Conservation (phyloP, 2,113 vertebrate genomes). For the Microcebus ravelobensis region DNA sequence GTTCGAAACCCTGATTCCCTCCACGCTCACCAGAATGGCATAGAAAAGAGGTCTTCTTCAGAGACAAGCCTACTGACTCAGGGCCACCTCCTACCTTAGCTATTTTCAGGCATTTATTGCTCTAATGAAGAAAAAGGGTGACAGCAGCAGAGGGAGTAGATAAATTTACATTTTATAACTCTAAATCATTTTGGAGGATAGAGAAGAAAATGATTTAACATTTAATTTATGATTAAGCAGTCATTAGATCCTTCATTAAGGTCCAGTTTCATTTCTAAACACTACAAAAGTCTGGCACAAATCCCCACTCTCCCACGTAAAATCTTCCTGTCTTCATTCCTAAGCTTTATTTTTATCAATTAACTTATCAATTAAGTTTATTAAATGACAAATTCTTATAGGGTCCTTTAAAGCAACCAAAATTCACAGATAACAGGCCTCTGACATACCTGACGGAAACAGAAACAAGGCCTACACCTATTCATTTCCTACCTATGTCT, state of each 20-base stretch:
- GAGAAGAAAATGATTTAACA: constrained; percentile 11
- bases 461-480: not conserved
- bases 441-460: not conserved
- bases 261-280: constrained; percentile 4
- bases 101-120: not conserved
- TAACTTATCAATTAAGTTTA: not conserved
- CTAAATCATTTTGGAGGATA: constrained; percentile 7
- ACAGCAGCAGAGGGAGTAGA: not conserved
- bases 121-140: constrained; percentile 22
- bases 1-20: not conserved
- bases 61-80: constrained; percentile 33
- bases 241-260: constrained; percentile 33
- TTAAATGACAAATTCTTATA: constrained; percentile 15
- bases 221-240: not conserved
- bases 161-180: not conserved
- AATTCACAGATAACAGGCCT: not conserved
- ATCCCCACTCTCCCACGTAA: not conserved
- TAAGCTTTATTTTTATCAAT: not conserved
- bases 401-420: not conserved
- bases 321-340: not conserved
- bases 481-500: not conserved
- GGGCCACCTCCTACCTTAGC: constrained; percentile 9
- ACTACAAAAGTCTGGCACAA: not conserved
- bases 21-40: not conserved
- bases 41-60: not conserved